Percentiles rank a stretch among this genome's conserved stretches.
Evolutionary conservation across 2,113 vertebrate genomes (phyloP).

Genomic region (Poeciliopsis prolifica): DNA sequence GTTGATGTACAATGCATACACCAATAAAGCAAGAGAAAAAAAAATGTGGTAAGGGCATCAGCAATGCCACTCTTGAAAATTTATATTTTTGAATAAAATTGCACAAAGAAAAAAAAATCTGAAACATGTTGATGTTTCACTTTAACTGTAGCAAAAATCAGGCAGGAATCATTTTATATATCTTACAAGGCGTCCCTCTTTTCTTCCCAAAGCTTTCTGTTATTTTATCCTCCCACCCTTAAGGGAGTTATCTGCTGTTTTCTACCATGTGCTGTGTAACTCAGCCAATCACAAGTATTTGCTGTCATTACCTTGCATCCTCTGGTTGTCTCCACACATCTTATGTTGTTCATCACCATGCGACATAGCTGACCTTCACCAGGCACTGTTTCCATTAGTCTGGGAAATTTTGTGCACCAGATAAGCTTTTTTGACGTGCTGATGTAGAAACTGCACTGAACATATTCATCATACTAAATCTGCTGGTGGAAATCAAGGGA

Average conservation of each 20-base stretch:
- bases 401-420: slow-evolving; percentile 73
- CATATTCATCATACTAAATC: slow-evolving; percentile 62
- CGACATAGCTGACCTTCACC: slow-evolving; percentile 74
- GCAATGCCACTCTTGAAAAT: slow-evolving; percentile 32
- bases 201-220: slow-evolving; percentile 3
- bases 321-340: slow-evolving; percentile 18
- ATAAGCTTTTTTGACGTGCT: slow-evolving; percentile 62
- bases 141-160: slow-evolving; percentile 25
- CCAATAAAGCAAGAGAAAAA: neutral
- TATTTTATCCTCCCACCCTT: slow-evolving; percentile 39
- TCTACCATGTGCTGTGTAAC: slow-evolving; percentile 26
- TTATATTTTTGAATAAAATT: neutral
- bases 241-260: slow-evolving; percentile 37
- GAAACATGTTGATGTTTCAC: slow-evolving; percentile 15
- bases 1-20: slow-evolving; percentile 18
- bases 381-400: slow-evolving; percentile 74
- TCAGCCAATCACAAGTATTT: slow-evolving; percentile 25
- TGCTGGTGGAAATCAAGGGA: slow-evolving; percentile 47
- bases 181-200: neutral
- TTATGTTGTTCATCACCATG: slow-evolving; percentile 68
- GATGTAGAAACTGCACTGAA: slow-evolving; percentile 53
- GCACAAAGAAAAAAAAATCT: neutral
- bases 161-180: slow-evolving; percentile 3
- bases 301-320: slow-evolving; percentile 59
- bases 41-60: slow-evolving; percentile 13